These are phyloP conservation scores for Zapus hudsonius DNA, from an alignment of 2,113 vertebrate genomes.

Conservation along the genomic window DNA sequence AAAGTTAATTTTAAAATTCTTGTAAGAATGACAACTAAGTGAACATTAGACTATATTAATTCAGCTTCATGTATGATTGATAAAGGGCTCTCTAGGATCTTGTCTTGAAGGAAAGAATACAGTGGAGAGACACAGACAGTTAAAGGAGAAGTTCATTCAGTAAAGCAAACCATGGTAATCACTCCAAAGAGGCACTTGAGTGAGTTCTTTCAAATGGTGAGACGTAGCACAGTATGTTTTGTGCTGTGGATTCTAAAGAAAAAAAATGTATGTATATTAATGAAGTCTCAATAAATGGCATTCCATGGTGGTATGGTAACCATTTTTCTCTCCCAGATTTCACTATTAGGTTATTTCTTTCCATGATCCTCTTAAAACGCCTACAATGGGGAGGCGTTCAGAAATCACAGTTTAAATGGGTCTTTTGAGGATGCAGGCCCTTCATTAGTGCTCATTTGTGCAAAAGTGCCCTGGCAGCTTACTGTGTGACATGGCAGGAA, in stretches of 20 bases:
- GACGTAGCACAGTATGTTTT: not conserved
- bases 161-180: not conserved
- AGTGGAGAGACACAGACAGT: not conserved
- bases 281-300: too few relatives aligned
- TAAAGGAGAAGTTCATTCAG: not conserved
- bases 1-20: not conserved
- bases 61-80: not conserved
- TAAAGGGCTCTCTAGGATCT: not conserved
- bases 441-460: not conserved
- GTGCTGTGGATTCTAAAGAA: not conserved
- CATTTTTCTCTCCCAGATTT: not conserved
- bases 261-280: too few relatives aligned
- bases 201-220: not conserved
- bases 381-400: not conserved
- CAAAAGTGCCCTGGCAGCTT: too few relatives aligned
- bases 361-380: not conserved
- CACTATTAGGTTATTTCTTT: not conserved
- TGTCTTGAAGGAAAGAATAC: not conserved
- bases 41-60: not conserved
- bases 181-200: not conserved
- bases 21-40: not conserved
- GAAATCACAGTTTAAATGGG: not conserved
- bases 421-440: too few relatives aligned
- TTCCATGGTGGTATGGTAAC: too few relatives aligned
- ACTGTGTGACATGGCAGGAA: not conserved